Base-by-base conservation (phyloP, 2,888 invertebrate genomes). In the Tachina fera region DNA sequence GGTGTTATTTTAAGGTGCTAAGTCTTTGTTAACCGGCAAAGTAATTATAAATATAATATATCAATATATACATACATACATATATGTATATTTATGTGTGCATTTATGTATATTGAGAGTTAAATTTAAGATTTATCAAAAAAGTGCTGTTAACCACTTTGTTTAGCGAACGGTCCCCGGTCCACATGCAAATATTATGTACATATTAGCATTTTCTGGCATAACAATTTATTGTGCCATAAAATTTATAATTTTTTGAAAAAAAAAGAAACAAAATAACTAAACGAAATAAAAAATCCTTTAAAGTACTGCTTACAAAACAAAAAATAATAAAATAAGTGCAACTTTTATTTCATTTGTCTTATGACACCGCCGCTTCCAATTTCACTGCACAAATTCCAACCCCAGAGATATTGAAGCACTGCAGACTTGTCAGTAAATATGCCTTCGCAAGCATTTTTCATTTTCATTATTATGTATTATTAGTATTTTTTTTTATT, bases 391-490 rank as follows among this genome's bases (percentile, higher is more conserved):
- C 39, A 16, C 13, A 72, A 72, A 61, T 16, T 61, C 68, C 70
- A 61, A 41, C 39, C 39, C 60, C 61, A 51, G 39, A 71, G 67
- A 53, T 74, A 74, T 60, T 68, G 74, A 60, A 81, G 60, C 43
- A 14, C 60, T 68, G 61, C 68, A 61, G 60, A 68, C 51, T 60
- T 74, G 43, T 41, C 43, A 78, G 51, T 70, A 74, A 68, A 81
- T 79, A 60, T 81, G 51, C 43, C 22, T 60, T 47, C 47, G 51
- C 53, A 47, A 53, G 60, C 61, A 81, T 84, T 80, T 60, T 75
- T 79, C 13, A 31, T 61, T 70, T 70, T 63, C 61, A 53, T 60
- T 60, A 58, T 58, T 31, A 16, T 60, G 31, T 31, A 13, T 31
- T 13, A 31, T 31, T 31, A 31, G 31, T 31, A 31, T 31, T 31